phyloP scores from a whole-genome alignment of 2,888 invertebrate species.

The Amphimallon solstitiale region DNA sequence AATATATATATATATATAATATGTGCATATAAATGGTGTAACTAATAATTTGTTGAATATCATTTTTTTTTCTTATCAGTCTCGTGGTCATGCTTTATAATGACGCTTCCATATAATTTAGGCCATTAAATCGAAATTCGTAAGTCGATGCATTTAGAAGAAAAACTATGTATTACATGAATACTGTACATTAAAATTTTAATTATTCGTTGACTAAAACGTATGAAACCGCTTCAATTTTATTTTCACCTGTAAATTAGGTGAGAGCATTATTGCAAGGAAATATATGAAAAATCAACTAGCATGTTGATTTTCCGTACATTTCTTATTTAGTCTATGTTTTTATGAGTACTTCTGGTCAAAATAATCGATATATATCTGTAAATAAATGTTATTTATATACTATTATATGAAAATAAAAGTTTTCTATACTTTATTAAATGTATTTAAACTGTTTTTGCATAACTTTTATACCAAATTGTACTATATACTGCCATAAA shows the following conservation, averaged over 20 bases:
- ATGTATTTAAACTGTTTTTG: slow-evolving; percentile 59
- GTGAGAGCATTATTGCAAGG: not conserved
- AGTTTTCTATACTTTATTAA: slow-evolving; percentile 55
- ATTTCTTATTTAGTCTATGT: slow-evolving; percentile 50
- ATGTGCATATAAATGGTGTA: slow-evolving; percentile 32
- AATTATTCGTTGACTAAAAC: not conserved
- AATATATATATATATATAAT: slow-evolving; percentile 24
- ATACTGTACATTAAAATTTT: not conserved
- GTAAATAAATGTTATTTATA: slow-evolving; percentile 62
- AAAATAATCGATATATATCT: slow-evolving; percentile 56
- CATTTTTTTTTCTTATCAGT: not conserved
- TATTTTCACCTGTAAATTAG: not conserved
- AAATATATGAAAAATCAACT: not conserved
- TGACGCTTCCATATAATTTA: not conserved
- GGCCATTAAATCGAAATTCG: not conserved
- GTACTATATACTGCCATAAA: slow-evolving; percentile 53
- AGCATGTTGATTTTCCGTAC: not conserved
- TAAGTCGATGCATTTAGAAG: not conserved
- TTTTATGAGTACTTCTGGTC: slow-evolving; percentile 62
- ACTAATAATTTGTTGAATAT: slow-evolving; percentile 35
- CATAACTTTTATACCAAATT: slow-evolving; percentile 60
- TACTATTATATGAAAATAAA: slow-evolving; percentile 51
- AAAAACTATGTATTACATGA: not conserved
- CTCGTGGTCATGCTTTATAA: slow-evolving; percentile 4
- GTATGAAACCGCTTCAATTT: slow-evolving; percentile 9